Evolutionary conservation across 2,888 invertebrate species (phyloP).

Genomic region (Ornithoptera priamus): DNA sequence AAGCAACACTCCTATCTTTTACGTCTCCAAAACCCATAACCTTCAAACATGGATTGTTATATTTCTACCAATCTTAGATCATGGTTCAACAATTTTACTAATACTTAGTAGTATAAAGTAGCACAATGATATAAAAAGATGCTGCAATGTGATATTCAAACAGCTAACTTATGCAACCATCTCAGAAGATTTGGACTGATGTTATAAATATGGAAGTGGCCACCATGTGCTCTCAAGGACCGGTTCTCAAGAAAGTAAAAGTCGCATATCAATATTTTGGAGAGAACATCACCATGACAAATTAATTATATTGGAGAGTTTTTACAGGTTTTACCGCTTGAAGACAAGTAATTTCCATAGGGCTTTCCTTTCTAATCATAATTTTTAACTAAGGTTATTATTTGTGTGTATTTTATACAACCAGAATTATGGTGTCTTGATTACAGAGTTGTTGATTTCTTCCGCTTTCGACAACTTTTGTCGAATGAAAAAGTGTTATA

Average conservation of each 20-base stretch:
- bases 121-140: neutral
- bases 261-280: constrained; percentile 34
- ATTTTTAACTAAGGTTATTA: neutral
- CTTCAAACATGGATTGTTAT: too few species aligned
- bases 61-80: too few species aligned
- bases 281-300: constrained; percentile 7
- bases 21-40: too few species aligned
- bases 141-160: neutral
- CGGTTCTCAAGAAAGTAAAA: constrained; percentile 46
- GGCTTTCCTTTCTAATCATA: neutral
- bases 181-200: constrained; percentile 12
- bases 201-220: constrained; percentile 25
- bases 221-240: constrained; percentile 36
- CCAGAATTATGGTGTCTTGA: neutral
- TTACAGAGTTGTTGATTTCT: neutral
- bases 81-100: too few species aligned
- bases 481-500: neutral
- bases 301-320: constrained; percentile 6
- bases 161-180: constrained; percentile 8
- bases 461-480: neutral
- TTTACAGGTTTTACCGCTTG: neutral
- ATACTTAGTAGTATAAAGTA: neutral
- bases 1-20: neutral
- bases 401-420: neutral
- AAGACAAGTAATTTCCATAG: neutral